Base-by-base conservation (phyloP, 2,888 invertebrate genomes). In the Pomacea canaliculata region DNA sequence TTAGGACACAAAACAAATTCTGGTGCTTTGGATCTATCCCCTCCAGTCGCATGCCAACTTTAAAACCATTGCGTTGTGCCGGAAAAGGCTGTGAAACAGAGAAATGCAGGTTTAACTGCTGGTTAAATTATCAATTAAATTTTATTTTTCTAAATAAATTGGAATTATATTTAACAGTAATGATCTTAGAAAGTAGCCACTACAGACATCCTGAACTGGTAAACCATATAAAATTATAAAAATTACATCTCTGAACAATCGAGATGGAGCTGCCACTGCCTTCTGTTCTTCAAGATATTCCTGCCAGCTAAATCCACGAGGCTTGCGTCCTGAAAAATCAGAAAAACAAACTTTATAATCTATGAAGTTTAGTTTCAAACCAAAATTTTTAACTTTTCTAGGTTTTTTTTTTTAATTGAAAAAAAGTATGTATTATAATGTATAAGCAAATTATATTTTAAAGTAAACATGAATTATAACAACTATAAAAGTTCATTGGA, bases 21-120 rank as follows among this genome's bases (percentile, higher is more conserved):
- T 96, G 97, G 91, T 97, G 96, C 86, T 95, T 94, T 0, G 97
- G 98, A 92, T 98, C 98, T 68, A 97, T 95, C 5, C 96, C 97
- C 92, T 98, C 98, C 84, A 98, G 89, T 86, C 96, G 95, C 96
- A 97, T 96, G 7, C 96, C 96, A 65, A 95, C 93, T 67, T 86
- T 87, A 83, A 91, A 91, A 88, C 94, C 94, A 91, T 94, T 93
- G 60, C 76, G 77, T 80, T 94, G 93, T 9, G 92, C 93, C 0
- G 96, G 96, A 85, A 95, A 95, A 0, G 87, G 86, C 89, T 90
- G 83, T 37, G 95, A 93, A 49, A 76, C 51, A 37, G 78, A 70
- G 68, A 18, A 63, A 68, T n/a, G 13, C 62, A 18, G 51, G 8
- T 13, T 56, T 8, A 56, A 56, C 51, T 56, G 51, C 16, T 56